Conservation (phyloP, 2,888 invertebrate species). For the Acanthosepion esculentum region DNA sequence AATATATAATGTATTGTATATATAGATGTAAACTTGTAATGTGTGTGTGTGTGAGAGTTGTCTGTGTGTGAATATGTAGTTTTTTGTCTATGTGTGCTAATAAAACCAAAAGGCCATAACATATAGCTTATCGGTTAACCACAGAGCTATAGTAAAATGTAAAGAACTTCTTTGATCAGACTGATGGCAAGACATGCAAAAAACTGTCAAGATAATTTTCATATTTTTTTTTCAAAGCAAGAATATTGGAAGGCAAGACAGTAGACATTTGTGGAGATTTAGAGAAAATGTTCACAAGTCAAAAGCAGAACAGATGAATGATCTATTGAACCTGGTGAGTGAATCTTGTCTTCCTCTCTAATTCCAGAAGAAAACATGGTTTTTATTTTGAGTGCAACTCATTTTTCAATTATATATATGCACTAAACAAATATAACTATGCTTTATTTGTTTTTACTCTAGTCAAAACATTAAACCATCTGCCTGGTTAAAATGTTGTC, state of each 20-base stretch:
- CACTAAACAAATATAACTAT: neutral
- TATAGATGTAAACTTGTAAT: neutral
- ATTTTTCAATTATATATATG: neutral
- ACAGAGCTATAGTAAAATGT: neutral
- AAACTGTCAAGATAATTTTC: neutral
- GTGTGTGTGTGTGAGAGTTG: neutral
- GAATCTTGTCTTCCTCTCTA: neutral
- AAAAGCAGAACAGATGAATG: neutral
- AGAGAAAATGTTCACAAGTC: neutral
- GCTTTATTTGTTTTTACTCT: neutral
- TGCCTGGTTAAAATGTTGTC: too few species aligned
- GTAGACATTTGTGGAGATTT: neutral
- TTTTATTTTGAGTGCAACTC: neutral
- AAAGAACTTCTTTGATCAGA: neutral
- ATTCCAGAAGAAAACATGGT: neutral
- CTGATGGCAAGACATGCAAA: neutral
- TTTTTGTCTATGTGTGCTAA: neutral
- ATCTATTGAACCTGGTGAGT: neutral
- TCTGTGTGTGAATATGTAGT: too few species aligned
- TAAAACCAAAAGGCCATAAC: neutral
- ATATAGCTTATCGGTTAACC: neutral
- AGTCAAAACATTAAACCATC: too few species aligned
- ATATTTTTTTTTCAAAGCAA: neutral
- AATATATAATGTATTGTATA: neutral
- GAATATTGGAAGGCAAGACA: neutral